Conservation (phyloP, 2,888 invertebrate genomes). For the Zootermopsis nevadensis region DNA sequence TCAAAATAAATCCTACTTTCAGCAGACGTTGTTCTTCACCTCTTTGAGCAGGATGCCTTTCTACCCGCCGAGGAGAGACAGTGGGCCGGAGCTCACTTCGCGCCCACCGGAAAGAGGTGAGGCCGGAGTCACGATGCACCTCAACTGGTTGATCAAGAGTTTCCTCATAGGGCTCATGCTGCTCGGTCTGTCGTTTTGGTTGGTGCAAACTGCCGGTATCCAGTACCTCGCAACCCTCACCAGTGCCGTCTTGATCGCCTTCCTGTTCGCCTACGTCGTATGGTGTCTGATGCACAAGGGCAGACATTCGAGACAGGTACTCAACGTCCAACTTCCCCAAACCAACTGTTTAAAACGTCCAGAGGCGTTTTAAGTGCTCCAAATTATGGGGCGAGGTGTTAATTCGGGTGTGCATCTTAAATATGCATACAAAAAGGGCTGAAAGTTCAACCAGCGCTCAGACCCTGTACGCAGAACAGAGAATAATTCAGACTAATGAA, state of each 20-base stretch:
- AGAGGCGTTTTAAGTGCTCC: no score
- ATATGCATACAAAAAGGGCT: no score
- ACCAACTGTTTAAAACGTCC: no score
- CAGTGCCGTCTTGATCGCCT: slow-evolving; percentile 48
- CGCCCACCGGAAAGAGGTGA: slow-evolving; percentile 31
- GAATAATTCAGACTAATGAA: no score
- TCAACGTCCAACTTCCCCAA: no score
- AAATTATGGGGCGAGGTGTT: no score
- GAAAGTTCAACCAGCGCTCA: no score
- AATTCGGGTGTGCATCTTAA: no score
- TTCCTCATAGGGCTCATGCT: slow-evolving; percentile 47
- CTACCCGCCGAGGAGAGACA: slow-evolving; percentile 33
- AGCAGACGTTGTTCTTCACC: no score
- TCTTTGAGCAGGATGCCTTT: slow-evolving; percentile 41
- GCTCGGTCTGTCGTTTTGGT: slow-evolving; percentile 50
- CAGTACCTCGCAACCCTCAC: slow-evolving; percentile 51
- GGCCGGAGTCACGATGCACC: slow-evolving; percentile 2
- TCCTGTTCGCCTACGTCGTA: slow-evolving; percentile 49
- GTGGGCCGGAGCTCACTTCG: neutral
- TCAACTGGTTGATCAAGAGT: slow-evolving; percentile 49
- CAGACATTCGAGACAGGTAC: neutral
- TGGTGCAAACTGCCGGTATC: slow-evolving; percentile 50
- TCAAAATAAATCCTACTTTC: no score
- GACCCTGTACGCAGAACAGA: no score
- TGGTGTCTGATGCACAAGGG: slow-evolving; percentile 3